Evolutionary conservation across 1,140 invertebrate species (phyloP).

Genomic region (Parapsyche elsis): DNA sequence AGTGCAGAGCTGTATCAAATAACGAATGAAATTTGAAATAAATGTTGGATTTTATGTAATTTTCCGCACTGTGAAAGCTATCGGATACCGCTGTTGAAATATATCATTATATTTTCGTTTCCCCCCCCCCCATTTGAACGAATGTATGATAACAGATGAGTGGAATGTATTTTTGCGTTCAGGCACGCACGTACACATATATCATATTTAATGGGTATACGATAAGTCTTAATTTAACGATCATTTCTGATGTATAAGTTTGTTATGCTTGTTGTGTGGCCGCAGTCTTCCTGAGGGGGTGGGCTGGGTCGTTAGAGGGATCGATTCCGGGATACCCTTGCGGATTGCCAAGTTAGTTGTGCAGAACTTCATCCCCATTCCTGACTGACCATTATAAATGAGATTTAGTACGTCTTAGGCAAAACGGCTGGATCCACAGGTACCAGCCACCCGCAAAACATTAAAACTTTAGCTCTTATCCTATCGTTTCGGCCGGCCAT

Average conservation of each 20-base stretch:
- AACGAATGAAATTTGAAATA: no score
- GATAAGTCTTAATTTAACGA: conserved; percentile 32
- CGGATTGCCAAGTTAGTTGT: conserved; percentile 32
- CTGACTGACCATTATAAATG: conserved; percentile 40
- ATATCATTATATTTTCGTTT: no score
- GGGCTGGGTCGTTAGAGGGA: conserved; percentile 15
- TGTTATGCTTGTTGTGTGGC: conserved; percentile 11
- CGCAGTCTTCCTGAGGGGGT: not conserved
- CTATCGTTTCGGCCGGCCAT: not conserved
- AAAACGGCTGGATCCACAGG: conserved; percentile 20
- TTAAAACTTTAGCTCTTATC: conserved; percentile 36
- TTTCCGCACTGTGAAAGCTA: no score
- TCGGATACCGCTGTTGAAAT: no score
- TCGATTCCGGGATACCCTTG: conserved; percentile 29
- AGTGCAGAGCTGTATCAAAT: no score
- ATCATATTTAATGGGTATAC: conserved; percentile 26
- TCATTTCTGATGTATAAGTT: conserved; percentile 26
- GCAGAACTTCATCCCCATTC: conserved; percentile 18
- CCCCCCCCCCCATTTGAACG: no score
- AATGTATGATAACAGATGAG: not conserved
- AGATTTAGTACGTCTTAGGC: conserved; percentile 37
- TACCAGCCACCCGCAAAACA: not conserved
- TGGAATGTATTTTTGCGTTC: conserved; percentile 1
- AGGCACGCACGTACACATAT: not conserved
- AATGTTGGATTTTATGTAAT: no score